Evolutionary conservation across 1,140 invertebrate genomes (phyloP).

Genomic region (Microvelia longipes): DNA sequence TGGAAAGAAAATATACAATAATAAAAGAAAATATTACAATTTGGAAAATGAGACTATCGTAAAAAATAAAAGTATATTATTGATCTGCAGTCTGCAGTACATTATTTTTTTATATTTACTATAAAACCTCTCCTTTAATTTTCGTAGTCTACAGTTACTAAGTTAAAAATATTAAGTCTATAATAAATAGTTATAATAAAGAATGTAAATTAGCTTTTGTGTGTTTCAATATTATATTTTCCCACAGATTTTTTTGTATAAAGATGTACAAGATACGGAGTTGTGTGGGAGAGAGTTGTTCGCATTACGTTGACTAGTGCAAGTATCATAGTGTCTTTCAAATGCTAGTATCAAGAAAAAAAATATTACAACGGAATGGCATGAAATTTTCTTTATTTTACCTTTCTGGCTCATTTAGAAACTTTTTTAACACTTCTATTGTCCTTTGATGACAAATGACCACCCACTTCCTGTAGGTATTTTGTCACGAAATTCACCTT

Average conservation of each 20-base stretch:
- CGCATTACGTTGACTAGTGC: neutral
- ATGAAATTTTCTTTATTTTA: neutral
- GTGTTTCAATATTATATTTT: neutral
- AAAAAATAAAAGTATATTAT: no score
- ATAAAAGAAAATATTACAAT: no score
- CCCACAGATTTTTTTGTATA: neutral
- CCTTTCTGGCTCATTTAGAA: neutral
- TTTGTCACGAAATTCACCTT: neutral
- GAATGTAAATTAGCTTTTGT: neutral
- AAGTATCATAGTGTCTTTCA: neutral
- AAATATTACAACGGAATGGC: no score
- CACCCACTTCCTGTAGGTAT: neutral
- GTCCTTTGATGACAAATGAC: neutral
- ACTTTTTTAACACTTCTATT: neutral
- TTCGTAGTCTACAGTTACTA: no score
- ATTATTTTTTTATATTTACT: no score
- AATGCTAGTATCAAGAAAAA: no score
- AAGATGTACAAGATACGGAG: neutral
- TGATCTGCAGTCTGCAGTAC: no score
- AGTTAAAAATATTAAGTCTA: no score
- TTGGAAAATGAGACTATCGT: no score
- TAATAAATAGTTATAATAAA: no score
- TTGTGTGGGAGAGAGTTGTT: neutral
- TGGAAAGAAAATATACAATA: no score
- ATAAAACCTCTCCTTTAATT: no score